Base-by-base conservation (phyloP, 2,113 vertebrate species). In the Mormyrus iriodes region DNA sequence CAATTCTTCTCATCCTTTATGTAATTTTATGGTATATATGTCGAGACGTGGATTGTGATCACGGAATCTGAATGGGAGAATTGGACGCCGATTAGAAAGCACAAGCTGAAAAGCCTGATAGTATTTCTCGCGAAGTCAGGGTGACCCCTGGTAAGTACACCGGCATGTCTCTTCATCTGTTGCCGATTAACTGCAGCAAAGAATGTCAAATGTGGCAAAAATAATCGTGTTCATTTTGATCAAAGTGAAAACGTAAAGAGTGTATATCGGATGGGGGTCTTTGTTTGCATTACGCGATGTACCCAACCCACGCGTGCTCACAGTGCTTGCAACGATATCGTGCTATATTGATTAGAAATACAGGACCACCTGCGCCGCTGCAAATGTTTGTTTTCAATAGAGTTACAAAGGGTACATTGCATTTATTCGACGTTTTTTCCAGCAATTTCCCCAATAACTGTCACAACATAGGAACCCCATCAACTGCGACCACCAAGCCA, bases 11-110 rank as follows among this genome's bases (percentile, higher is more conserved):
- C 90, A 97, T 97, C 93, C 96, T 97, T 55, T 97, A 97, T 93
- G 97, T 97, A 93, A 97, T 97, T 92, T 94, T 97, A 31, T 97
- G 97, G 97, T 97, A 97, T 94, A 97, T 97, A 94, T 97, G 97
- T 94, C 95, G 97, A 89, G 97, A 97, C 92, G 96, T 96, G 92
- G 97, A 97, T 94, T 97, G 96, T 93, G 97, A 97, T 91, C 97
- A 97, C 93, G 97, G 97, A 82, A 95, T 97, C 94, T 97, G 95
- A 97, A 91, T 89, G 91, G 92, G 53, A 69, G 79, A 85, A 58
- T 58, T 88, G 90, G 90, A 90, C 48, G 89, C 90, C 65, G 90
- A 85, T 88, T 65, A 83, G 65, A 89, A 88, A 89, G 88, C 76
- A 89, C 82, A 89, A 55, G 83, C 90, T 90, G 76, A 73, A 19